These are phyloP conservation scores for Leuciscus waleckii DNA, from an alignment of 2,797 vertebrate genomes.

Conservation along the genomic window DNA sequence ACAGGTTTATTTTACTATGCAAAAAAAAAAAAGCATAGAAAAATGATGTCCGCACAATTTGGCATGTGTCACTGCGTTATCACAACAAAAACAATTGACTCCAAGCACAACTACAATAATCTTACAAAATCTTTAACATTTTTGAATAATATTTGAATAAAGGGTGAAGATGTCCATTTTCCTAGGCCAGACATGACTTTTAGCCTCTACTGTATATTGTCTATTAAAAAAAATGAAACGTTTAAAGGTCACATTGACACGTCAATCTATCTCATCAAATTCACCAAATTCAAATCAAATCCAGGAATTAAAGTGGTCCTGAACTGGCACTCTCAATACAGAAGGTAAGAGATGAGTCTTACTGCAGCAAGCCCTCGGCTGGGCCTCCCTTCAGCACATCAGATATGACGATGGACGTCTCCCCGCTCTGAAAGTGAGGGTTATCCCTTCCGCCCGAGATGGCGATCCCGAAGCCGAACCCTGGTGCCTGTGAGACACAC, in stretches of 20 bases:
- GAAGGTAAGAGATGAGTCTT: constrained; percentile 68
- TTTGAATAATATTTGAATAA: too few relatives aligned
- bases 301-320: not conserved
- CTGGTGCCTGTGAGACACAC: constrained; percentile 86
- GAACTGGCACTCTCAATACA: not conserved
- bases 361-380: constrained; percentile 96
- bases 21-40: not conserved
- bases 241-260: not conserved
- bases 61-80: not conserved
- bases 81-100: not conserved
- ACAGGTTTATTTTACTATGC: too few relatives aligned
- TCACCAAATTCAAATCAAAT: not conserved
- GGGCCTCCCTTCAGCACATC: constrained; percentile 98
- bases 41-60: not conserved
- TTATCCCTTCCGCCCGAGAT: constrained; percentile 99
- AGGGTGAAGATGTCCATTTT: not conserved
- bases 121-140: not conserved
- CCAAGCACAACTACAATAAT: too few relatives aligned
- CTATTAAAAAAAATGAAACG: not conserved
- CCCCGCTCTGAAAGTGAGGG: constrained; percentile 99
- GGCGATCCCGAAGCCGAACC: constrained; percentile 98
- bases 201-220: not conserved
- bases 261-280: not conserved
- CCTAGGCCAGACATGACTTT: not conserved
- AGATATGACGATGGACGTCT: constrained; percentile 98